Base-by-base conservation (phyloP, 2,888 invertebrate species). In the Baronia brevicornis region DNA sequence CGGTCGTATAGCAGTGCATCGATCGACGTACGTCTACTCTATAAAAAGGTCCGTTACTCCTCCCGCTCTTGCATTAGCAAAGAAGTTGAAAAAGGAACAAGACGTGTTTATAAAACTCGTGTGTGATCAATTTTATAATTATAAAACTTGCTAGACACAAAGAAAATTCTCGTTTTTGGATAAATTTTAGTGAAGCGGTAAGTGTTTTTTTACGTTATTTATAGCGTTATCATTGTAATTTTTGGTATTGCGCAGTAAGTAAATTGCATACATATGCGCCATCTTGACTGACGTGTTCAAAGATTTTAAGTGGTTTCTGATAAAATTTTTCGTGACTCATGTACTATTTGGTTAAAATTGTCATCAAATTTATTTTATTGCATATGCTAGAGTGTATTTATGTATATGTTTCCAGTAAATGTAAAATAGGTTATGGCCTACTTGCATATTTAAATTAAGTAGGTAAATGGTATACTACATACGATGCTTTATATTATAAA, bases 1-100 rank as follows among this genome's bases (percentile, higher is more conserved):
- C 28, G n/a, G n/a, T 14, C 13, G 29, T 7, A 13, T 17, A 5
- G n/a, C n/a, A n/a, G 18, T 19, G 36, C 31, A 36, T 36, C 28
- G 36, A 36, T 36, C 31, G 36, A 31, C 31, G 30, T 23, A 11
- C 25, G 12, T 27, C 22, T 30, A n/a, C 13, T 26, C 21, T 31
- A 31, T 31, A 31, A 36, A 31, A 23, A 8, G 26, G 27, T 3
- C 8, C 9, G 14, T 3, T 27, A 26, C 31, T 21, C 28, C 36
- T 31, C 36, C 36, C 36, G 30, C 36, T 7, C 27, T 21, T 13
- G 21, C 36, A 36, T 36, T 36, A 12, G 14, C 30, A 17, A 23
- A 31, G 19, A 31, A 30, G 3, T 36, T 27, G 31, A 36, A 36
- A 36, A 36, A 36, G 36, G 30, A 36, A 31, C 13, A 31, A 36